These are phyloP conservation scores for Corythoichthys intestinalis DNA, from an alignment of 2,113 vertebrate genomes.

Conservation along the genomic window DNA sequence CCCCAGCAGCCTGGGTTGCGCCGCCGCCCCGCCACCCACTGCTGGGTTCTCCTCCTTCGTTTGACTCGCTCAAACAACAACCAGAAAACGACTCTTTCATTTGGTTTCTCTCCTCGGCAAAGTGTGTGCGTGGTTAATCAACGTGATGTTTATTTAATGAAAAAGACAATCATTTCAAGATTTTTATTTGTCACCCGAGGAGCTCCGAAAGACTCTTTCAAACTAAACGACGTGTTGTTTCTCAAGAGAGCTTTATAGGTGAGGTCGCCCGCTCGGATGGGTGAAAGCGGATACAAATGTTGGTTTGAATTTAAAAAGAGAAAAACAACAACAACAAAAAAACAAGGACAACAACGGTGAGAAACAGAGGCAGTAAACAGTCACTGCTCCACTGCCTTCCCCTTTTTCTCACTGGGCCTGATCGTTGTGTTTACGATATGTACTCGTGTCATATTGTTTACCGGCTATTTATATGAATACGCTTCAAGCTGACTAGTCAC, in stretches of 20 bases:
- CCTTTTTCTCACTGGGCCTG: conserved; percentile 35
- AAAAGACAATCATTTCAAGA: conserved; percentile 73
- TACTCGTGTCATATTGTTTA: conserved; percentile 66
- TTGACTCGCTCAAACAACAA: conserved; percentile 72
- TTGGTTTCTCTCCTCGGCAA: conserved; percentile 59
- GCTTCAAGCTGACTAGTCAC: conserved; percentile 59
- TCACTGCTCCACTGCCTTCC: conserved; percentile 36
- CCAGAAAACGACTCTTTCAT: conserved; percentile 53
- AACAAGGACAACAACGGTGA: conserved; percentile 32
- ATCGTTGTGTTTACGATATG: conserved; percentile 33
- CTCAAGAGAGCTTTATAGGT: conserved; percentile 55
- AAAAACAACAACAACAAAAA: conserved; percentile 26
- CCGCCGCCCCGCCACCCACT: conserved; percentile 81
- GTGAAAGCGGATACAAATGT: conserved; percentile 25
- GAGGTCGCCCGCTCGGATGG: conserved; percentile 33
- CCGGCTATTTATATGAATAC: conserved; percentile 65
- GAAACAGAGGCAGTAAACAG: conserved; percentile 26
- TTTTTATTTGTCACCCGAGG: conserved; percentile 14
- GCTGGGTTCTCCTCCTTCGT: conserved; percentile 97
- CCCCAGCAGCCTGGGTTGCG: conserved; percentile 89
- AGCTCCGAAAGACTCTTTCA: conserved; percentile 52
- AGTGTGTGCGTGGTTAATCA: conserved; percentile 48
- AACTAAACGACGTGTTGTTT: conserved; percentile 54
- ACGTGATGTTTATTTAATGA: conserved; percentile 55
- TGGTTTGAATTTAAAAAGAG: conserved; percentile 23